phyloP scores from a whole-genome alignment of 2,797 vertebrate species.

The Enteromius unitaeniatus region DNA sequence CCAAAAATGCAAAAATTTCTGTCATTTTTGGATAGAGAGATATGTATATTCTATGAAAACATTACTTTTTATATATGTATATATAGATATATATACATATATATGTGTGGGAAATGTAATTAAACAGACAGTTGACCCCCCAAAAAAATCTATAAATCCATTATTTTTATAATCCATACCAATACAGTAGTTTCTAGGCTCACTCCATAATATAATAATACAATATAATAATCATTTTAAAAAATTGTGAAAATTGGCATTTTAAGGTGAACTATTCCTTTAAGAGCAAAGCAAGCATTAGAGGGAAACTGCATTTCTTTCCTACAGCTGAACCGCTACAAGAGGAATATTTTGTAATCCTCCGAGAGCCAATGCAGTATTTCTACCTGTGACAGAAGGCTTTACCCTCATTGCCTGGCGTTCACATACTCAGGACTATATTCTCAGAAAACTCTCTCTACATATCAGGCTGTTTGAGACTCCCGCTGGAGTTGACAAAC shows the following conservation, averaged over 20 bases:
- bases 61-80: no score
- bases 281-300: background rate
- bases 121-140: no score
- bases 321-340: constrained; percentile 12
- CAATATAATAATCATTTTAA: background rate
- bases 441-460: constrained; percentile 35
- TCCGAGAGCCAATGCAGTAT: constrained; percentile 18
- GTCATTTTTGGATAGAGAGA: background rate
- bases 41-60: background rate
- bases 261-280: background rate
- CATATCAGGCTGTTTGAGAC: constrained; percentile 45
- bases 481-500: constrained; percentile 50
- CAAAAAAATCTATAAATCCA: no score
- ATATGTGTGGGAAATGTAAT: no score
- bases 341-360: constrained; percentile 31
- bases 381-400: constrained; percentile 14
- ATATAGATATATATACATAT: no score
- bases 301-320: background rate
- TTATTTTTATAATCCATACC: background rate
- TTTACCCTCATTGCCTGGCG: background rate
- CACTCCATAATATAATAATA: background rate
- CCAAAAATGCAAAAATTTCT: background rate
- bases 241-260: background rate
- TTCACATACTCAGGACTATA: constrained; percentile 23
- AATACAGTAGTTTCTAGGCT: background rate